Percentiles rank a stretch among this genome's conserved stretches.
These are phyloP conservation scores for Ophioninae sp. DNA, from an alignment of 2,888 invertebrate genomes.

Conservation along the genomic window DNA sequence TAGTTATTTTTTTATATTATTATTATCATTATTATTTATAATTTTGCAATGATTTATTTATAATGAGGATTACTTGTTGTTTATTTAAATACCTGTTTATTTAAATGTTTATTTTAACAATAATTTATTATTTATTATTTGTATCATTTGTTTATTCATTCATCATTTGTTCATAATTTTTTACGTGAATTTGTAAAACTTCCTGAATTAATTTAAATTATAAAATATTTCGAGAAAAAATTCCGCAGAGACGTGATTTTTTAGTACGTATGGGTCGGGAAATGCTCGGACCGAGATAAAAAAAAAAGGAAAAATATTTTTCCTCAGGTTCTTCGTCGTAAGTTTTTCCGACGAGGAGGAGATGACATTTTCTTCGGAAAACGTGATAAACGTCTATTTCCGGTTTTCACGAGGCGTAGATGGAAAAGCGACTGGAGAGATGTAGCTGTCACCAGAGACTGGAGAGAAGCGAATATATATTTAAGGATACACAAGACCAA, in stretches of 20 bases:
- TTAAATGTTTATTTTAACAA: no score
- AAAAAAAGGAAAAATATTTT: slow-evolving; percentile 12
- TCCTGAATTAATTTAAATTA: no score
- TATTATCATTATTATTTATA: no score
- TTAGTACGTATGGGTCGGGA: neutral
- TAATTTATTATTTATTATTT: no score
- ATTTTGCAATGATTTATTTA: no score
- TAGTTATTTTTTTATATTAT: no score
- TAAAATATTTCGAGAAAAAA: no score
- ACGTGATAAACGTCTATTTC: slow-evolving; percentile 49
- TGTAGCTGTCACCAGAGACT: slow-evolving; percentile 8
- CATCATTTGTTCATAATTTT: no score
- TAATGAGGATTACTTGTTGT: no score
- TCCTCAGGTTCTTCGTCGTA: neutral
- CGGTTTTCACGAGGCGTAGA: slow-evolving; percentile 49
- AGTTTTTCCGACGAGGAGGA: slow-evolving; percentile 5
- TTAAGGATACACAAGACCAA: slow-evolving; percentile 20
- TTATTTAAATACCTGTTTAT: no score
- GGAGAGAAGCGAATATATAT: neutral
- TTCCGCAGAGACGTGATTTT: neutral
- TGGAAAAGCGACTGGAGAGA: slow-evolving; percentile 22
- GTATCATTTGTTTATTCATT: no score
- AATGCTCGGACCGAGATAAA: neutral
- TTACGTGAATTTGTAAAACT: no score
- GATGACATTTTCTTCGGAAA: slow-evolving; percentile 28